Evolutionary conservation across 1,140 invertebrate species (phyloP).

Genomic region (Caenorhabditis tropicalis): DNA sequence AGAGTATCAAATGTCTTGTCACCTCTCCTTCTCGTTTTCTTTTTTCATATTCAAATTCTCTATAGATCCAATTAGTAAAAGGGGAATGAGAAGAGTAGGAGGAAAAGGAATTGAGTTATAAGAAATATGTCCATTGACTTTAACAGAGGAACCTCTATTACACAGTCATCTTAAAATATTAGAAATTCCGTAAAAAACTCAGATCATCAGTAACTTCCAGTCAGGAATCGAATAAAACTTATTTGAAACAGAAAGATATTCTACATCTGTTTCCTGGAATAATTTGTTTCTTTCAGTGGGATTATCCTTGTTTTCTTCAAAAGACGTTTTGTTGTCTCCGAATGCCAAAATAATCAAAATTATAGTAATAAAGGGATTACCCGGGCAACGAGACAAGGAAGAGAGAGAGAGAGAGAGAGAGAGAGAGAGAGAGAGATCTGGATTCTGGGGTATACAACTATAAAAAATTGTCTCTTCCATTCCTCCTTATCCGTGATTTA

Average conservation of each 20-base stretch:
- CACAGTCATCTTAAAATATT: no score
- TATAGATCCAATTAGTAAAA: constrained; percentile 12
- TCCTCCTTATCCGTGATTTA: no score
- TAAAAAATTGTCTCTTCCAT: neutral
- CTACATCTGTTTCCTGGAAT: no score
- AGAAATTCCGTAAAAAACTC: no score
- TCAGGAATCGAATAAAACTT: no score
- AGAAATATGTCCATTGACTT: no score
- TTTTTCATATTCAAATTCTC: neutral
- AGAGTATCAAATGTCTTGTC: constrained; percentile 43
- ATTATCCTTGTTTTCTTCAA: neutral
- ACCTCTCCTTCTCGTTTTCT: neutral
- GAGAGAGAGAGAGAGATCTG: neutral
- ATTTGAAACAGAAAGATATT: no score
- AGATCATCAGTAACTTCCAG: no score
- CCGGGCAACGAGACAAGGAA: neutral
- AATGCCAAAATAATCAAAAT: constrained; percentile 25
- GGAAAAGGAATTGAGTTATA: neutral
- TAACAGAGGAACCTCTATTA: no score
- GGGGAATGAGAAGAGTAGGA: neutral
- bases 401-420: neutral
- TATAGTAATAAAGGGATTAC: constrained; percentile 10
- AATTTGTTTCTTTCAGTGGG: neutral
- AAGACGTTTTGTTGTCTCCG: neutral
- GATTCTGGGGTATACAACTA: constrained; percentile 3